Conservation (phyloP, 2,113 vertebrate species). For the Callorhinus ursinus region DNA sequence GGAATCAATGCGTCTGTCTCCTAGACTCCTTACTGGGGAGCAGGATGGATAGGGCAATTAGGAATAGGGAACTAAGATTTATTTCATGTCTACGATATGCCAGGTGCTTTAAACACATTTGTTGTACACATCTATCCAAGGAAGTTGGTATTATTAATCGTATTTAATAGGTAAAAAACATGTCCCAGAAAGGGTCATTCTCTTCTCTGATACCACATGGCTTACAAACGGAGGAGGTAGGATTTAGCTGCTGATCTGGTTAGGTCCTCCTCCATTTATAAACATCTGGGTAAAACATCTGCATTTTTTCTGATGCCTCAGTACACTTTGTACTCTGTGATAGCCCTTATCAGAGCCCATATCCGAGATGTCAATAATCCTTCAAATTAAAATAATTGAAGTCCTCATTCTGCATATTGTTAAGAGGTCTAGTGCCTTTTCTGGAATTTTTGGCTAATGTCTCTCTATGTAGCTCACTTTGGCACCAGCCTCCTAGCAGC, state of each 20-base stretch:
- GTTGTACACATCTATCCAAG: neutral
- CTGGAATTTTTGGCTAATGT: neutral
- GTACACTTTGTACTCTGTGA: neutral
- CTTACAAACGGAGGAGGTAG: neutral
- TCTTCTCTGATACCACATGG: neutral
- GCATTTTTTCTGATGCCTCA: neutral
- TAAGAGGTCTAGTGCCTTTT: neutral
- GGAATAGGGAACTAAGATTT: neutral
- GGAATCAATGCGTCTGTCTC: neutral
- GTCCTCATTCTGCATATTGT: neutral
- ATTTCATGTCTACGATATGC: neutral
- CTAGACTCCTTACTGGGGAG: neutral
- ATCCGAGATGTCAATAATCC: neutral
- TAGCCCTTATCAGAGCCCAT: neutral
- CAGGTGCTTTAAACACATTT: neutral
- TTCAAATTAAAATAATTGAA: neutral
- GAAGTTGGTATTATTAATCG: neutral
- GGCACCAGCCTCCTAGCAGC: fast-evolving
- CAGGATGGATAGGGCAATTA: neutral
- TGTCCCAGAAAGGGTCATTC: neutral
- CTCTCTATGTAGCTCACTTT: neutral
- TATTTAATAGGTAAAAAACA: neutral
- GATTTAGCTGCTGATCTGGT: neutral
- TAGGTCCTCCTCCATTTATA: neutral
- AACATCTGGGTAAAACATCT: neutral